Percentiles rank a stretch among this genome's conserved stretches.
Conservation (phyloP, 2,888 invertebrate genomes). For the Tetragnatha montana region DNA sequence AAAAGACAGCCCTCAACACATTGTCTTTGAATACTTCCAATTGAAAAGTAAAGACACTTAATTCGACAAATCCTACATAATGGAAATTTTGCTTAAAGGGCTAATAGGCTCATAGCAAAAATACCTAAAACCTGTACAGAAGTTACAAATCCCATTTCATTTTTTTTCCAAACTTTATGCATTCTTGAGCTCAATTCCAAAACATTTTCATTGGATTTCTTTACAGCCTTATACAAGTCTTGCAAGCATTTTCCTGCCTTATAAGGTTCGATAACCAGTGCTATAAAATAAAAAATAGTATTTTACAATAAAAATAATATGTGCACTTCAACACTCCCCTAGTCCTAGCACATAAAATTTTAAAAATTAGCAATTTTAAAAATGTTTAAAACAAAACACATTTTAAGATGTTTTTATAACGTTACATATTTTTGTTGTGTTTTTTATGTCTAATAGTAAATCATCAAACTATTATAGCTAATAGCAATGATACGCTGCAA, state of each 20-base stretch:
- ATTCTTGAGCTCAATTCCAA: background rate
- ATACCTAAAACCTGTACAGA: background rate
- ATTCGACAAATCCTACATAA: no score
- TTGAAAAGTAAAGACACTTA: no score
- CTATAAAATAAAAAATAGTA: background rate
- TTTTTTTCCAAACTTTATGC: constrained; percentile 3
- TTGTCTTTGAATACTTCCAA: no score
- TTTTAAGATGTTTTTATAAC: no score
- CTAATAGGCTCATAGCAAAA: background rate
- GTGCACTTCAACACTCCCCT: background rate
- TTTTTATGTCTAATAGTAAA: no score
- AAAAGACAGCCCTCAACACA: background rate
- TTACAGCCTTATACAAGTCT: background rate
- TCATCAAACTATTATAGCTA: no score
- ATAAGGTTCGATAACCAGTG: background rate
- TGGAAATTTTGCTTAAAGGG: no score
- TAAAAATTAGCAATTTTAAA: background rate
- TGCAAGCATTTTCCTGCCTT: background rate
- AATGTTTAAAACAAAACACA: no score
- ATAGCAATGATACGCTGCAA: no score
- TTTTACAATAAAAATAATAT: background rate
- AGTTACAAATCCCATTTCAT: background rate
- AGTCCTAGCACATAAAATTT: background rate
- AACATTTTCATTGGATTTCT: background rate
- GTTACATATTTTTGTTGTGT: no score